Percentiles rank a stretch among this genome's conserved stretches.
Conservation (phyloP, 1,140 invertebrate genomes). For the Diorhabda sublineata region DNA sequence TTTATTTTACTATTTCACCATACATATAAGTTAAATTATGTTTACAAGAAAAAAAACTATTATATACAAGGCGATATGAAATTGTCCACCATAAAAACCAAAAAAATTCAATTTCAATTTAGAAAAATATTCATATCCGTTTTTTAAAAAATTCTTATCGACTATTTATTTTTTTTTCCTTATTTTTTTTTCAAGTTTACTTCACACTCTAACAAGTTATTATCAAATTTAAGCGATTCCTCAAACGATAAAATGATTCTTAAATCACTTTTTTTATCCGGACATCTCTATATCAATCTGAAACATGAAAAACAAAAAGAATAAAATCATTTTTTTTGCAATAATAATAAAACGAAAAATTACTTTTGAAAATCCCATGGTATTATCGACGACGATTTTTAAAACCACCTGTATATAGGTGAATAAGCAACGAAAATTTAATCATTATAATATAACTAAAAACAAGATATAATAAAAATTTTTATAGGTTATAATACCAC, state of each 20-base stretch:
- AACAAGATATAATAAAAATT: no score
- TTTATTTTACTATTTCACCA: conserved; percentile 25
- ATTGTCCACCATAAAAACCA: conserved; percentile 11
- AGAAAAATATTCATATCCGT: conserved; percentile 17
- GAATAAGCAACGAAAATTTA: no score
- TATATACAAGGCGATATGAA: conserved; percentile 19
- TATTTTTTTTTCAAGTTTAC: not conserved
- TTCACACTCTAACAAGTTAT: no score
- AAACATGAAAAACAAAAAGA: not conserved
- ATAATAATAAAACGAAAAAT: no score
- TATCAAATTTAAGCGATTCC: not conserved
- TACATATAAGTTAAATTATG: conserved; percentile 33
- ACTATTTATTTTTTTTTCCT: not conserved
- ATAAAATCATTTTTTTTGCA: not conserved
- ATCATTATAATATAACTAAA: no score
- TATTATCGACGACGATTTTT: no score
- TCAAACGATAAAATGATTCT: not conserved
- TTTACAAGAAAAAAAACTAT: conserved; percentile 23
- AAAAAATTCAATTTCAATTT: conserved; percentile 10
- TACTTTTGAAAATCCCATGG: no score
- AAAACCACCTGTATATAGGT: no score
- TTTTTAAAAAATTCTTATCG: not conserved
- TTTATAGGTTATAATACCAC: no score
- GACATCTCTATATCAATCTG: not conserved
- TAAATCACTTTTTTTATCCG: not conserved